phyloP scores from a whole-genome alignment of 2,888 invertebrate species.

The Lasioglossum marginatum region DNA sequence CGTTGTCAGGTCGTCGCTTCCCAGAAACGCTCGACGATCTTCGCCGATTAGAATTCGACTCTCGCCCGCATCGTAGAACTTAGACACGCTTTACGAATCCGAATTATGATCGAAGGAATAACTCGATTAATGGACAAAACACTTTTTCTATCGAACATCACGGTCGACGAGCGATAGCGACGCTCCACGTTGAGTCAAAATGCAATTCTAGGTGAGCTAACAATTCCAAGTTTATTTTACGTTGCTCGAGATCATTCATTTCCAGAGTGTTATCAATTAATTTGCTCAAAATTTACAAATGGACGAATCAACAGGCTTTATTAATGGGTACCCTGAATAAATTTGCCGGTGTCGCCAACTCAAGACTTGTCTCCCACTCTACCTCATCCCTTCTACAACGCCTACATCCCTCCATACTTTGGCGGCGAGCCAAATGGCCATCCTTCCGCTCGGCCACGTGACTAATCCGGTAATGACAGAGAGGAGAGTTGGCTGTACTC shows the following conservation, averaged over 20 bases:
- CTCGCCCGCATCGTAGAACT: conserved; percentile 26
- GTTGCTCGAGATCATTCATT: background rate
- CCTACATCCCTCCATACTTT: no score
- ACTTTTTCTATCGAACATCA: conserved; percentile 43
- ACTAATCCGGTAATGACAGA: no score
- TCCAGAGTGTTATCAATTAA: background rate
- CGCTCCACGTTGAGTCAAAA: background rate
- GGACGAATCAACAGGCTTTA: background rate
- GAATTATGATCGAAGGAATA: background rate
- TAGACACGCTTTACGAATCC: conserved; percentile 29
- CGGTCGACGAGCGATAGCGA: conserved; percentile 30
- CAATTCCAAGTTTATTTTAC: no score
- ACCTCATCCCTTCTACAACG: no score
- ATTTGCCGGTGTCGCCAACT: background rate
- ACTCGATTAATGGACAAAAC: background rate
- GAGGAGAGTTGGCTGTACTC: no score
- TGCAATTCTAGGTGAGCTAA: background rate
- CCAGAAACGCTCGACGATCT: conserved; percentile 32
- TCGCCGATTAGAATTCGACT: conserved; percentile 31
- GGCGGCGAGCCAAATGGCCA: no score
- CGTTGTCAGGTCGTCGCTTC: conserved; percentile 35
- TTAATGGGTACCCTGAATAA: background rate
- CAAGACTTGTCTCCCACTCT: no score
- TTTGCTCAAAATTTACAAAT: background rate
- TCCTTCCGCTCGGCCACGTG: no score